Evolutionary conservation across 1,140 invertebrate genomes (phyloP), one percentile per base, ranked within the genome.

Genomic region (Achatina immaculata): DNA sequence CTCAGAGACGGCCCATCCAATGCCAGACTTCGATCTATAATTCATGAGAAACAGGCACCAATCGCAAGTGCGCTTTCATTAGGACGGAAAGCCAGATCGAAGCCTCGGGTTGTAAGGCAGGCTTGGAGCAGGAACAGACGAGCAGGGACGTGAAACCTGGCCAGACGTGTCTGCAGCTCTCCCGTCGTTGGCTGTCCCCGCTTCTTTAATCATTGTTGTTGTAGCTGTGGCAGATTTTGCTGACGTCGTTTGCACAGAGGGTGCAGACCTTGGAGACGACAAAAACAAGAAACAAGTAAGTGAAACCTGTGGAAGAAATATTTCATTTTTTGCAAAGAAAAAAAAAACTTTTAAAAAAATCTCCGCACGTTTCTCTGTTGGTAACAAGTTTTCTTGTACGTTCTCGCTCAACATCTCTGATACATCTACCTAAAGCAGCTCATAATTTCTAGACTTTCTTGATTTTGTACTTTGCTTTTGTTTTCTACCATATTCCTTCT

Each of bases 21-120:
- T 73, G 31, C 71, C 71, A 28, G 40, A n/a, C 71, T 28, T 7
- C 43, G 71, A 73, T 73, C 71, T 73, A 73, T 73, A 73, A 73
- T 73, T 73, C 71, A 73, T 51, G 43, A 48, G 19, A n/a, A 14
- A n/a, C 19, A 4, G 71, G 71, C 71, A 73, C 71, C 71, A 73
- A 73, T 73, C 43, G 71, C 11, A 19, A 45, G n/a, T 19, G 40
- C 71, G 40, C 42, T 73, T 73, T 43, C 71, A 73, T 51, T 28
- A 45, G 7, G 28, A 45, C 71, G 42, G 19, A 43, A n/a, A 48
- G 71, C 48, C 42, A 51, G 71, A 73, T 73, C 71, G 71, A 73
- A 73, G 71, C 43, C 40, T 34, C 21, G 42, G 28, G 31, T 62
- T 43, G 40, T 51, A 1, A 73, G 71, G 42, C 43, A 14, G 1